phyloP scores from a whole-genome alignment of 2,888 invertebrate genomes.

The Deroplatys truncata region DNA sequence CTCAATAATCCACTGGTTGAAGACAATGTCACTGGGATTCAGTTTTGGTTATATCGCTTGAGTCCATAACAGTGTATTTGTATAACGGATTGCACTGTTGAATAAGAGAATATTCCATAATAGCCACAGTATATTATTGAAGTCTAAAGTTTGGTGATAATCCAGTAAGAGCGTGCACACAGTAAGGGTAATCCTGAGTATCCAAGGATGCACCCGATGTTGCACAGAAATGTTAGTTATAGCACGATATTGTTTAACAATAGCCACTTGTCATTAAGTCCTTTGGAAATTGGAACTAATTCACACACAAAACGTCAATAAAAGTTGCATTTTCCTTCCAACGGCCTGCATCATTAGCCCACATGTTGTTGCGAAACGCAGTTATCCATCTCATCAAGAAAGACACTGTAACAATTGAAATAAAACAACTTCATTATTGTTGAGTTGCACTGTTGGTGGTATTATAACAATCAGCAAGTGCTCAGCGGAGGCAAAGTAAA shows the following conservation, averaged over 20 bases:
- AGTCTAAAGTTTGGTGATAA: background rate
- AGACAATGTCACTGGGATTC: background rate
- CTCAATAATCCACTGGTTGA: background rate
- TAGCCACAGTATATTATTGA: background rate
- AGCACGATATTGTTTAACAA: background rate
- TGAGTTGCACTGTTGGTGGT: background rate
- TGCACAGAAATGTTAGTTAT: background rate
- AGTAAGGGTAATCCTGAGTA: background rate
- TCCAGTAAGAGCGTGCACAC: background rate
- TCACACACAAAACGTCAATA: background rate
- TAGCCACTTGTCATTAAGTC: background rate
- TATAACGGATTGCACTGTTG: background rate
- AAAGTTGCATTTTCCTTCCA: background rate
- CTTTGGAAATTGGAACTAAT: background rate
- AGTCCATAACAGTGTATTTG: background rate
- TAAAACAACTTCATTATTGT: background rate
- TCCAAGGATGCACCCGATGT: background rate
- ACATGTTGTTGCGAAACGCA: background rate
- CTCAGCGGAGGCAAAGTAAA: background rate
- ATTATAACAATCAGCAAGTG: background rate
- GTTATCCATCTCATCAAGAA: conserved; percentile 5
- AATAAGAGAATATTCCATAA: background rate
- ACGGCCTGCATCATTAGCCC: background rate
- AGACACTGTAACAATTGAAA: conserved; percentile 4
- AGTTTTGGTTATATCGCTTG: background rate